Evolutionary conservation across 2,888 invertebrate species (phyloP), one percentile per base, ranked within the genome.

Genomic region (Agrochola macilenta): DNA sequence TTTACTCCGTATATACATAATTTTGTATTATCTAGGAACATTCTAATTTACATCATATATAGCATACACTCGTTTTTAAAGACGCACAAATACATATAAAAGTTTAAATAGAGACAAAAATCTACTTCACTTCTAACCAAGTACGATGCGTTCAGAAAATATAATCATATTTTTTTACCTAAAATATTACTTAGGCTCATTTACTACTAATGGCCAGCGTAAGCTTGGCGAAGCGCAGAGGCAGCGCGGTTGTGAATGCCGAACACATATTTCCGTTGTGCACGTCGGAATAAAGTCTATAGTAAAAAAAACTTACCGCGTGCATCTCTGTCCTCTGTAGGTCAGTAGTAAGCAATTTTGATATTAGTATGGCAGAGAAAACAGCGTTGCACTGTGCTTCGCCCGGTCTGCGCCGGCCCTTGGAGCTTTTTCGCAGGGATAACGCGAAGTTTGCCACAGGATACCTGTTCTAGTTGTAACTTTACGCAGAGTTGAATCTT

Each of bases 1-100:
- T 92, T 91, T 87, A 90, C 81, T 88, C 88, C 86, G 78, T 90
- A 91, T 90, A 88, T 91, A 92, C 89, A 92, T 89, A 89, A 90
- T 90, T 90, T 89, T 87, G 85, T 87, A 89, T 81, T 74, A 87
- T 85, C 80, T 89, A 91, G 87, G 83, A 89, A 89, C 88, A 63
- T 78, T 84, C 77, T 88, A 84, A 82, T 74, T 76, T 78, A 86
- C 79, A 86, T 54, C 58, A 86, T 84, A 84, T 81, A 89, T 83
- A 88, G 86, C 85, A 85, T 85, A 88, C 82, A 83, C 81, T 83
- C 86, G 64, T 66, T 78, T 66, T 78, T 76, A 64, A 78, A 87
- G 72, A 80, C 76, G 78, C 83, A 80, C 74, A 77, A 81, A 81
- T 83, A 78, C 65, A 54, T 58, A 82, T 85, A 86, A 72, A 74